These are phyloP conservation scores for Anoplophora glabripennis DNA, from an alignment of 1,140 invertebrate genomes.

Conservation along the genomic window DNA sequence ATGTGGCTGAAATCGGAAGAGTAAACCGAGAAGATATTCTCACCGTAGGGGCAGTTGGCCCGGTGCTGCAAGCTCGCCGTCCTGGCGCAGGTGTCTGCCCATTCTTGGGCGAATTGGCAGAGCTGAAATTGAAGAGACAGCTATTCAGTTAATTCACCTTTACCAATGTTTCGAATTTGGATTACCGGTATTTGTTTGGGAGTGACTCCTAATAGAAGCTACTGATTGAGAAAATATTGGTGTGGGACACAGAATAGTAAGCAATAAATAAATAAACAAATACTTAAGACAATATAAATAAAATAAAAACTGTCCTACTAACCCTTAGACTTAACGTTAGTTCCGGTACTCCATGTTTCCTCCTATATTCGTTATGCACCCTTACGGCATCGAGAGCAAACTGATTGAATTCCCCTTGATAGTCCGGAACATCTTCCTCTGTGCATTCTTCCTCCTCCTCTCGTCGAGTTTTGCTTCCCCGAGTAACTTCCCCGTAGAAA, in stretches of 20 bases:
- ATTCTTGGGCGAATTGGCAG: slow-evolving; percentile 61
- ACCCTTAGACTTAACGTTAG: slow-evolving; percentile 64
- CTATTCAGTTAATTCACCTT: not conserved
- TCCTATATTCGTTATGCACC: slow-evolving; percentile 75
- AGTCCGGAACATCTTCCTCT: not conserved
- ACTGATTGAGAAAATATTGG: no score
- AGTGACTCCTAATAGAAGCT: no score
- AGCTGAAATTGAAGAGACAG: slow-evolving; percentile 43
- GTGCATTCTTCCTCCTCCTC: not conserved
- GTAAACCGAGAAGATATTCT: slow-evolving; percentile 64
- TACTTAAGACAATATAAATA: no score
- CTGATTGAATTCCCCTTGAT: slow-evolving; percentile 25
- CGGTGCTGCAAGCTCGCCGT: slow-evolving; percentile 64
- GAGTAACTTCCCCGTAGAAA: slow-evolving; percentile 10
- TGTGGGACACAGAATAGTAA: no score
- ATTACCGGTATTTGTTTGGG: no score
- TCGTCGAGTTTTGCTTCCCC: slow-evolving; percentile 7
- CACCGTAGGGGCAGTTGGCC: slow-evolving; percentile 53
- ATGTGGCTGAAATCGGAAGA: slow-evolving; percentile 64
- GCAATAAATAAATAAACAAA: no score
- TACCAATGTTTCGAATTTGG: not conserved
- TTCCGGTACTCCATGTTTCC: slow-evolving; percentile 66
- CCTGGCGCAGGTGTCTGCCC: slow-evolving; percentile 73
- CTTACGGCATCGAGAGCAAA: slow-evolving; percentile 64
- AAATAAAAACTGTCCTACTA: slow-evolving; percentile 41